Percentiles rank a stretch among this genome's conserved stretches.
Conservation (phyloP, 2,888 invertebrate species). For the Tiphia femorata region DNA sequence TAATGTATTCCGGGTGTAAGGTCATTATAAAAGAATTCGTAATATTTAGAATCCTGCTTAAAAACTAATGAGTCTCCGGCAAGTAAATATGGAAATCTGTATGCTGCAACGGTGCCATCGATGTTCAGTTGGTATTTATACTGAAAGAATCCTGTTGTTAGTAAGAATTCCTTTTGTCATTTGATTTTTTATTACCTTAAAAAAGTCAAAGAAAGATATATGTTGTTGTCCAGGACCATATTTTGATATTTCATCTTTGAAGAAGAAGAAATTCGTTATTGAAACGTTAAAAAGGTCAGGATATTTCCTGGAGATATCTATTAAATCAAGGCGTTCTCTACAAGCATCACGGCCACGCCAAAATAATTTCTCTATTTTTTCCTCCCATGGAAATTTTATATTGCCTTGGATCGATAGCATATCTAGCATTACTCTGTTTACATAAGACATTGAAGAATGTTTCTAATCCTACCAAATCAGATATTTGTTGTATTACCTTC, state of each 20-base stretch:
- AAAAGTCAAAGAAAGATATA: constrained; percentile 93
- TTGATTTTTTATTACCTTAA: constrained; percentile 76
- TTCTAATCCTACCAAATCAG: background rate
- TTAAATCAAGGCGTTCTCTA: constrained; percentile 84
- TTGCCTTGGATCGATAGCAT: constrained; percentile 91
- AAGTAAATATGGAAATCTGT: constrained; percentile 91
- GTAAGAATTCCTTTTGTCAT: background rate
- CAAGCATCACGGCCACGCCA: constrained; percentile 95
- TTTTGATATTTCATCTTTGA: constrained; percentile 82
- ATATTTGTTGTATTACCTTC: constrained; percentile 74
- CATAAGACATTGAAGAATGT: constrained; percentile 11
- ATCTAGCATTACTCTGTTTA: constrained; percentile 84
- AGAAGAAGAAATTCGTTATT: constrained; percentile 97
- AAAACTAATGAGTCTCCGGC: constrained; percentile 89
- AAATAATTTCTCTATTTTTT: constrained; percentile 82
- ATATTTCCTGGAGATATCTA: constrained; percentile 81
- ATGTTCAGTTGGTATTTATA: constrained; percentile 95
- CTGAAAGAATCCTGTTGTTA: constrained; percentile 74
- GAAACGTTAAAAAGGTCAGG: constrained; percentile 90
- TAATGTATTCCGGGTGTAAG: constrained; percentile 85
- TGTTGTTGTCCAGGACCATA: constrained; percentile 90
- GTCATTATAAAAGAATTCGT: constrained; percentile 92
- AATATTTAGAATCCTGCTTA: constrained; percentile 94
- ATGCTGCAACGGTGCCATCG: constrained; percentile 97
- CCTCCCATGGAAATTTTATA: constrained; percentile 78